Percentiles rank a stretch among this genome's conserved stretches.
These are phyloP conservation scores for Lophius americanus DNA, from an alignment of 2,797 vertebrate genomes.

Conservation along the genomic window DNA sequence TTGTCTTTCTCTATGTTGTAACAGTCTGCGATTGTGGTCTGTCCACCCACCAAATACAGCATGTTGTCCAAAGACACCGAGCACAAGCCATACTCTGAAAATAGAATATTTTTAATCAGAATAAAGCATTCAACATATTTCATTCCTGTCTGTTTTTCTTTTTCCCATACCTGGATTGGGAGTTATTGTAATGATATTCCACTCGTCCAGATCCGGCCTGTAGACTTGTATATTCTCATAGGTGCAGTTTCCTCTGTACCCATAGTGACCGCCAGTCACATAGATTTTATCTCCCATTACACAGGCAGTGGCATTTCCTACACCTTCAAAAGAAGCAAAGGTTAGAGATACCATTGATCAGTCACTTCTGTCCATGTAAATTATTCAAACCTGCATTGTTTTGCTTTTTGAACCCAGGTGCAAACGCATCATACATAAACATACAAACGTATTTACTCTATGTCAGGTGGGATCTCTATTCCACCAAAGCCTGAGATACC, in stretches of 20 bases:
- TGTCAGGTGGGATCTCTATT: background rate
- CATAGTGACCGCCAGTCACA: conserved; percentile 95
- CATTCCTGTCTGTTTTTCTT: background rate
- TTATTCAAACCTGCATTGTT: background rate
- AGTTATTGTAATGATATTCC: conserved; percentile 89
- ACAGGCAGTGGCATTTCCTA: conserved; percentile 96
- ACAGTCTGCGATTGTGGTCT: conserved; percentile 91
- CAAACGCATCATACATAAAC: background rate
- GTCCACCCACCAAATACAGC: conserved; percentile 95
- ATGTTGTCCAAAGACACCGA: conserved; percentile 91
- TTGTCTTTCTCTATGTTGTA: conserved; percentile 89
- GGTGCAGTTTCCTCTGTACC: conserved; percentile 94
- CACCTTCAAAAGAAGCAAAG: conserved; percentile 80
- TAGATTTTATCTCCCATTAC: conserved; percentile 92
- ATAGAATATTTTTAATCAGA: conserved; percentile 31
- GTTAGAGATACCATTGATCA: conserved; percentile 1
- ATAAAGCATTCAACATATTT: background rate
- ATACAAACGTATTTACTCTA: background rate
- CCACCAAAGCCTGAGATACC: background rate
- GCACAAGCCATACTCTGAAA: conserved; percentile 92
- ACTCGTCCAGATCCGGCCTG: conserved; percentile 89
- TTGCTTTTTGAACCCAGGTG: background rate
- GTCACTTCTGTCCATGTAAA: background rate
- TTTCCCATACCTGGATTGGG: conserved; percentile 91
- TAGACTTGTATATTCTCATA: conserved; percentile 97